A percentile compares a stretch with the other conserved stretches of the same genome.
These are phyloP conservation scores for Polia nebulosa DNA, from an alignment of 2,888 invertebrate species.

Conservation along the genomic window DNA sequence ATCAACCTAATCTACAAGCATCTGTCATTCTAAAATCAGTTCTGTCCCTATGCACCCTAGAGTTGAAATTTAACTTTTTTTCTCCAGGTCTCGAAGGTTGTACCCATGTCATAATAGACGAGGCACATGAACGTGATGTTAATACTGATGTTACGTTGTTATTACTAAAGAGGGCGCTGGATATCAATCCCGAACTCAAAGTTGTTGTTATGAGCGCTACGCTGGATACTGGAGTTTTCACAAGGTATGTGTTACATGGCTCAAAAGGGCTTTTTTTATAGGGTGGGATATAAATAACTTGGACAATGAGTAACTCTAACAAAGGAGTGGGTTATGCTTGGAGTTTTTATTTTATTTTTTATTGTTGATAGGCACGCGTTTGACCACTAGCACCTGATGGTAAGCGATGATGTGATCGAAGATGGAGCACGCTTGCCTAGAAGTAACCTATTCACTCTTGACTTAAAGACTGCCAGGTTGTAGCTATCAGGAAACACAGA, in stretches of 20 bases:
- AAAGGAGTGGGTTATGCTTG: too few relatives aligned
- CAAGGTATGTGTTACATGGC: slow-evolving; percentile 65
- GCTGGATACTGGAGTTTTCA: slow-evolving; percentile 92
- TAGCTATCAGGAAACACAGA: too few relatives aligned
- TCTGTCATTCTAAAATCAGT: neutral
- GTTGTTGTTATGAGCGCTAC: slow-evolving; percentile 94
- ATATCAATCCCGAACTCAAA: slow-evolving; percentile 89
- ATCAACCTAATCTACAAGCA: neutral
- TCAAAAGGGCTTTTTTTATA: too few relatives aligned
- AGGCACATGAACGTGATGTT: slow-evolving; percentile 94
- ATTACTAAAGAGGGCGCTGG: slow-evolving; percentile 90
- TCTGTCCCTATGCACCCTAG: fast-evolving
- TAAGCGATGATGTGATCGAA: too few relatives aligned
- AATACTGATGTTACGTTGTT: slow-evolving; percentile 93
- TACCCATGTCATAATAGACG: slow-evolving; percentile 93
- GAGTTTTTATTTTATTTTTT: too few relatives aligned
- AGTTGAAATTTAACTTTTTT: neutral
- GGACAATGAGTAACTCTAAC: too few relatives aligned
- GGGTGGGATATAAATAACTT: too few relatives aligned
- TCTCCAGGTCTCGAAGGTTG: slow-evolving; percentile 88
- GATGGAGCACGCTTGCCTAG: too few relatives aligned
- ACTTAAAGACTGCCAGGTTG: too few relatives aligned
- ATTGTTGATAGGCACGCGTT: too few relatives aligned
- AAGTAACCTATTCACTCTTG: too few relatives aligned
- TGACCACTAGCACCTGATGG: too few relatives aligned